Base-by-base conservation (phyloP, 2,888 invertebrate species). In the Notodonta ziczac region DNA sequence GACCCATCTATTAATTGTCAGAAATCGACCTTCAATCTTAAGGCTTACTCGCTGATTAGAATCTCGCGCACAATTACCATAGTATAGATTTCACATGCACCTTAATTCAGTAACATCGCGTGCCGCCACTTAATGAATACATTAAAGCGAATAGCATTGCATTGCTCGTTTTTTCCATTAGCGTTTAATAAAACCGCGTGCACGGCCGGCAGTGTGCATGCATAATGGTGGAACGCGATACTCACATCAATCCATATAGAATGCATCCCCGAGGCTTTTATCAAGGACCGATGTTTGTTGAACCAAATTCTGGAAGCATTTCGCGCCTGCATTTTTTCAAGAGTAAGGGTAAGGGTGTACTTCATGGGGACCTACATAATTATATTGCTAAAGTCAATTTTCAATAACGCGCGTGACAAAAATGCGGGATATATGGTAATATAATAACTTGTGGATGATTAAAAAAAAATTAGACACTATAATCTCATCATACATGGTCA, bases 91-190 rank as follows among this genome's bases (percentile, higher is more conserved):
- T 6, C 9, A 46, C 46, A 13, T 10, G 5, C 13, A 10, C 50
- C 12, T 50, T 16, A 7, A 50, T 16, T 50, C 16, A 50, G 50
- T 16, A 50, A 16, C 14, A 58, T 85, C 70, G 87, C 88, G 85
- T 89, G 89, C 67, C 67, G 76, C 67, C 79, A 74, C 78, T 82
- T 84, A 86, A 87, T 89, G 87, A 86, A 87, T 84, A 84, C 78
- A 78, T 84, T 83, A 81, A 82, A 78, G 77, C 78, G 78, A 82
- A 72, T 79, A 80, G 81, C 71, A 73, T 70, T 69, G 75, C 81
- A 77, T 79, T 78, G 73, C 69, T 72, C 60, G 74, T 62, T 80
- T 82, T 83, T 81, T 79, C 13, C 39, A 39, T 14, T 74, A 62
- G 72, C 67, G 66, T 76, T 76, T 82, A 84, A 86, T 86, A 79